These are phyloP conservation scores for Umimayanthus kanabou DNA, from an alignment of 92 coral and sea anemone genomes.

Conservation along the genomic window DNA sequence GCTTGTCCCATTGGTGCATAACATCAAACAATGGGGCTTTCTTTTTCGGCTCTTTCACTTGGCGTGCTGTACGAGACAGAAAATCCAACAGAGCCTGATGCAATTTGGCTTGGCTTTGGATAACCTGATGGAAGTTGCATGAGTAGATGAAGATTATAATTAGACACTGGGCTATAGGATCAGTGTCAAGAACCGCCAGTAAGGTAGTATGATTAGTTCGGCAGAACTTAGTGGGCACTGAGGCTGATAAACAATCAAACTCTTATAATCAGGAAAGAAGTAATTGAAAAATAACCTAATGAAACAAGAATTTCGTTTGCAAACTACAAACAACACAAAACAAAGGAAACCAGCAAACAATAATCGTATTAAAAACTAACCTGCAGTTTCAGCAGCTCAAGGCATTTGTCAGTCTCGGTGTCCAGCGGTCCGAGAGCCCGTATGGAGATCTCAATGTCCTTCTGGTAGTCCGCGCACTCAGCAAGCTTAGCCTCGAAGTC, in stretches of 20 bases:
- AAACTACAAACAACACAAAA: neutral
- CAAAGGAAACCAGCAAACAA: neutral
- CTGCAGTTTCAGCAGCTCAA: slow-evolving; percentile 74
- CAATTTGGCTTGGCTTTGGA: slow-evolving; percentile 64
- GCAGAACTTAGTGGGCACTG: too few relatives aligned
- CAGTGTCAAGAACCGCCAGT: neutral
- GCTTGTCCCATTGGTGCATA: slow-evolving; percentile 75
- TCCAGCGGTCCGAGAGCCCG: slow-evolving; percentile 74
- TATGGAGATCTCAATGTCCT: slow-evolving; percentile 57
- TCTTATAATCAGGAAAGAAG: too few relatives aligned
- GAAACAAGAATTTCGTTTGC: too few relatives aligned
- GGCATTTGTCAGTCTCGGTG: slow-evolving; percentile 53
- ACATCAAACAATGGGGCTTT: slow-evolving; percentile 71
- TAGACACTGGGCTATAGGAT: too few relatives aligned
- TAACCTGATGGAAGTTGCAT: slow-evolving; percentile 45
- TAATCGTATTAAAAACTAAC: slow-evolving; percentile 38
- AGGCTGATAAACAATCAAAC: too few relatives aligned
- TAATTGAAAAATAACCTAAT: neutral
- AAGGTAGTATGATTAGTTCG: too few relatives aligned
- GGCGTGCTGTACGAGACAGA: slow-evolving; percentile 65
- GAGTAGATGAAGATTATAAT: neutral
- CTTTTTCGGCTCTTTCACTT: slow-evolving; percentile 69
- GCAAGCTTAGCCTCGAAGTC: slow-evolving; percentile 75
- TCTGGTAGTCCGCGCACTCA: slow-evolving; percentile 66
- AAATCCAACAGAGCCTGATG: slow-evolving; percentile 78